Conservation (phyloP, 1,140 invertebrate genomes). For the Macrobrachium rosenbergii region DNA sequence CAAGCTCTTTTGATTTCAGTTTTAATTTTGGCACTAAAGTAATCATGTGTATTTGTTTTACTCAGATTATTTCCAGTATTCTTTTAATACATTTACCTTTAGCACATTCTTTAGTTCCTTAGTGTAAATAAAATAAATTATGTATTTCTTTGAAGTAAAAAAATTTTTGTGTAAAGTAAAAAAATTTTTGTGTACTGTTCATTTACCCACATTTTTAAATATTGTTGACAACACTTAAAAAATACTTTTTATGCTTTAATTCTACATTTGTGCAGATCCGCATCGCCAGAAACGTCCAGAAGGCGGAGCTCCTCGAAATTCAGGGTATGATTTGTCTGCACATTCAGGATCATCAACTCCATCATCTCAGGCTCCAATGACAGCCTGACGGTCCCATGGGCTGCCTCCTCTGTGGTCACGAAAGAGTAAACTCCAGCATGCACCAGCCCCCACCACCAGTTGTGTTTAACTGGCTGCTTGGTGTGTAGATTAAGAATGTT, state of each 20-base stretch:
- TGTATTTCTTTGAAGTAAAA: neutral
- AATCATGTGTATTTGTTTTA: too few species aligned
- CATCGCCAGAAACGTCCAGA: slow-evolving; percentile 58
- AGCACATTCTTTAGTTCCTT: too few species aligned
- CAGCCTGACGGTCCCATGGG: slow-evolving; percentile 68
- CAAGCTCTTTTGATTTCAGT: too few species aligned
- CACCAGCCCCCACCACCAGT: slow-evolving; percentile 42
- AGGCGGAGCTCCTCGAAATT: slow-evolving; percentile 64
- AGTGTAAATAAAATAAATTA: too few species aligned
- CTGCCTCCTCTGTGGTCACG: slow-evolving; percentile 57
- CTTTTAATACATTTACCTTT: too few species aligned
- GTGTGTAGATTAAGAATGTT: neutral
- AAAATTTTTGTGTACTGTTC: neutral
- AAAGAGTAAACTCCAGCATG: slow-evolving; percentile 46
- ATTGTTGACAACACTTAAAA: neutral
- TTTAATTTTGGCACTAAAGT: too few species aligned
- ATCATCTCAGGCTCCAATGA: slow-evolving; percentile 68
- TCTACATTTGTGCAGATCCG: slow-evolving; percentile 63
- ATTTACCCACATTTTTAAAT: neutral
- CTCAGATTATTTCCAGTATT: too few species aligned
- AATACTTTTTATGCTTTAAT: neutral
- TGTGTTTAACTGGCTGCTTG: slow-evolving; percentile 26
- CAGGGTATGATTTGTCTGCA: slow-evolving; percentile 68
- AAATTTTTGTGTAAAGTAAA: neutral
- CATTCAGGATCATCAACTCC: slow-evolving; percentile 68